A percentile compares a stretch with the other conserved stretches of the same genome.
phyloP scores from a whole-genome alignment of 1,140 invertebrate genomes.

The Idris sp. region DNA sequence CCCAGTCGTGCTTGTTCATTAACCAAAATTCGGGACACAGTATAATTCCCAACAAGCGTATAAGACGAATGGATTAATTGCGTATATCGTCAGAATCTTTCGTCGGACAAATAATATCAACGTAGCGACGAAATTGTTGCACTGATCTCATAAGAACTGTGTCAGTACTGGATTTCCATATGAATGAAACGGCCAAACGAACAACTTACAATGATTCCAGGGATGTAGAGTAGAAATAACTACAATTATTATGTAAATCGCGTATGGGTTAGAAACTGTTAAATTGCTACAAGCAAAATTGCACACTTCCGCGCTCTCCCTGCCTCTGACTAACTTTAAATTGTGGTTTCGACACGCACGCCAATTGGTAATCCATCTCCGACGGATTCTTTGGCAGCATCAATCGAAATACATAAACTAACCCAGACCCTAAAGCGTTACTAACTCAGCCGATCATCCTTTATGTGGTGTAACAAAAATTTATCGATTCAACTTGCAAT shows the following conservation, averaged over 20 bases:
- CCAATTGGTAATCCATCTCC: constrained; percentile 59
- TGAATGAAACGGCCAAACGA: constrained; percentile 48
- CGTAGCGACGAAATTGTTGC: constrained; percentile 16
- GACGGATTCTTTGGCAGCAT: constrained; percentile 38
- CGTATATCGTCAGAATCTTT: constrained; percentile 6
- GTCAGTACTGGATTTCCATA: constrained; percentile 47
- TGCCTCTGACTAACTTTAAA: constrained; percentile 48
- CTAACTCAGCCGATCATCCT: constrained; percentile 14
- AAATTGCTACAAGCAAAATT: constrained; percentile 66
- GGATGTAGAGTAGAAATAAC: constrained; percentile 55
- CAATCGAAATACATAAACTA: constrained; percentile 32
- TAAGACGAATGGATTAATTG: constrained; percentile 18
- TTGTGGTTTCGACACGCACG: constrained; percentile 55
- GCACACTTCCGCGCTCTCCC: constrained; percentile 61
- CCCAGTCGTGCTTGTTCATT: constrained; percentile 19
- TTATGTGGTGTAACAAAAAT: no score
- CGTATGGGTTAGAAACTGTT: constrained; percentile 62
- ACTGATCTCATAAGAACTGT: constrained; percentile 43
- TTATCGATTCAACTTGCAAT: no score
- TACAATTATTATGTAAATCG: constrained; percentile 68
- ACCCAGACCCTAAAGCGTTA: constrained; percentile 19
- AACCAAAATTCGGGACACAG: not conserved
- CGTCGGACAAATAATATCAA: constrained; percentile 34
- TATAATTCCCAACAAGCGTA: constrained; percentile 14
- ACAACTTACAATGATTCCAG: constrained; percentile 40